Conservation (phyloP, 2,113 vertebrate genomes). For the Physeter macrocephalus region DNA sequence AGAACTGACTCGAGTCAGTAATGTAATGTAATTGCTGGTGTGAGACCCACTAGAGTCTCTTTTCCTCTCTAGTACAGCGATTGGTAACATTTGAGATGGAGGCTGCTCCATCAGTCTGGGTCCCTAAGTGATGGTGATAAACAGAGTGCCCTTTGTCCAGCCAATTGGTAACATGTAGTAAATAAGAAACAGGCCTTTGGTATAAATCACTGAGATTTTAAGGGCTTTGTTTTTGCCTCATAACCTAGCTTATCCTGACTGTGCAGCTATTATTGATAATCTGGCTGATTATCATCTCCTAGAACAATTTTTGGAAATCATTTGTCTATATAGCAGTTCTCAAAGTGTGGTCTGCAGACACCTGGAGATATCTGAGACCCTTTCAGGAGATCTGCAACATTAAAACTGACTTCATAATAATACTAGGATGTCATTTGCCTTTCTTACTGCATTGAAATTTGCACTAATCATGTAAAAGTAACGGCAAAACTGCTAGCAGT, state of each 20-base stretch:
- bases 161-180: neutral
- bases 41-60: neutral
- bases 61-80: neutral
- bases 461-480: neutral
- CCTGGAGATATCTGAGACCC: neutral
- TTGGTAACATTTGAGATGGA: neutral
- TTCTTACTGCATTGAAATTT: neutral
- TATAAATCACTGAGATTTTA: neutral
- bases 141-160: neutral
- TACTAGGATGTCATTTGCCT: neutral
- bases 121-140: neutral
- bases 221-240: neutral
- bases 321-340: neutral
- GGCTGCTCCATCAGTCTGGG: neutral
- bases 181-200: neutral
- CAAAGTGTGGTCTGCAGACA: neutral
- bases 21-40: neutral
- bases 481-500: neutral
- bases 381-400: neutral
- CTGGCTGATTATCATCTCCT: neutral
- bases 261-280: neutral
- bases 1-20: neutral
- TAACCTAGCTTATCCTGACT: neutral
- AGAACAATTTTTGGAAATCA: neutral
- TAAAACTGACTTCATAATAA: neutral